phyloP scores from a whole-genome alignment of 1,140 invertebrate genomes.

The Anastrepha obliqua region DNA sequence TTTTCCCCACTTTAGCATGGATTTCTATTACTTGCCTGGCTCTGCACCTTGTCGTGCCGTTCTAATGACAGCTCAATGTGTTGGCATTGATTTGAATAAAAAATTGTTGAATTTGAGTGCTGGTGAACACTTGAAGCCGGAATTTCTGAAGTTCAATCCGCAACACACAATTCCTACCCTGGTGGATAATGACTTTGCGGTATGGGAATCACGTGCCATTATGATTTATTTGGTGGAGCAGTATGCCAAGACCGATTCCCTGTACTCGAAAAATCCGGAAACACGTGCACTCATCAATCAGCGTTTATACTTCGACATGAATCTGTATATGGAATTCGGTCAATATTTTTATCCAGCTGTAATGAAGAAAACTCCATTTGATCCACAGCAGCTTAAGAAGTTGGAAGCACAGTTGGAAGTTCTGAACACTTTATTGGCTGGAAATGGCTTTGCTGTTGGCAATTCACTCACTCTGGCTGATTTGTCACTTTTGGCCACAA shows the following conservation, averaged over 20 bases:
- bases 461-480: constrained; percentile 85
- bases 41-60: constrained; percentile 85
- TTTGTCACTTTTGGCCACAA: constrained; percentile 78
- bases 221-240: constrained; percentile 81
- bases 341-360: constrained; percentile 83
- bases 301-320: constrained; percentile 84
- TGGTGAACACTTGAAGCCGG: constrained; percentile 82
- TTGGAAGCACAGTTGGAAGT: constrained; percentile 80
- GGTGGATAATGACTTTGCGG: constrained; percentile 80
- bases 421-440: constrained; percentile 81
- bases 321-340: constrained; percentile 79
- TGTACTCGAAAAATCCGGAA: constrained; percentile 83
- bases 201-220: constrained; percentile 86
- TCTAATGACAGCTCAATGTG: constrained; percentile 80
- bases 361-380: constrained; percentile 79
- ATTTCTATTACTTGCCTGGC: constrained; percentile 81
- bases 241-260: constrained; percentile 81
- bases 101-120: constrained; percentile 80
- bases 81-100: constrained; percentile 84
- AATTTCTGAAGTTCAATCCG: constrained; percentile 81
- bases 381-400: constrained; percentile 81
- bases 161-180: constrained; percentile 81
- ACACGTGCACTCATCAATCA: constrained; percentile 83
- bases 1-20: constrained; percentile 57
- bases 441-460: constrained; percentile 80